These are phyloP conservation scores for Ferdinandea cuprea DNA, from an alignment of 2,888 invertebrate genomes.

Conservation along the genomic window DNA sequence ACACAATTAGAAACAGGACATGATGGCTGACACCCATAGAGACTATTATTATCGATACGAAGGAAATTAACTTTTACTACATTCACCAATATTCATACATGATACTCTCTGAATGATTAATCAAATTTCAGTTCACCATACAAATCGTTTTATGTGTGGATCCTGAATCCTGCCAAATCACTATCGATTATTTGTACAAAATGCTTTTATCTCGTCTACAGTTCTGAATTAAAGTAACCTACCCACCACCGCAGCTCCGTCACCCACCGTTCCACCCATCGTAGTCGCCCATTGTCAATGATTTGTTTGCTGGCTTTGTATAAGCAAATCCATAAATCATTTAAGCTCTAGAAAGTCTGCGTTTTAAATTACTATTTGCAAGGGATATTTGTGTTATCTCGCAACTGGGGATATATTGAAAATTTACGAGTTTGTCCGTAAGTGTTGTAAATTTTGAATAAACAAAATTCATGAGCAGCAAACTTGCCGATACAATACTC, in stretches of 20 bases:
- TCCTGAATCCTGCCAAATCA: conserved; percentile 52
- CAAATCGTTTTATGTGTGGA: conserved; percentile 47
- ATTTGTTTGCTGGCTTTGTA: conserved; percentile 51
- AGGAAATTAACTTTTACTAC: conserved; percentile 55
- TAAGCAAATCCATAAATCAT: conserved; percentile 65
- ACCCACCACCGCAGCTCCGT: neutral
- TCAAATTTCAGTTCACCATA: conserved; percentile 37
- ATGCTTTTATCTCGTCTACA: conserved; percentile 15
- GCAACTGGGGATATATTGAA: conserved; percentile 12
- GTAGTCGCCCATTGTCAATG: conserved; percentile 31
- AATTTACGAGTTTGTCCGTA: conserved; percentile 33
- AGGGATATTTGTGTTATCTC: conserved; percentile 51
- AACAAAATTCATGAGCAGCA: conserved; percentile 30
- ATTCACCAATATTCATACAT: conserved; percentile 16
- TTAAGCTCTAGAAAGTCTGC: conserved; percentile 33
- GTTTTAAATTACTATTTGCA: conserved; percentile 59
- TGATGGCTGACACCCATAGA: neutral
- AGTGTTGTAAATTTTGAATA: conserved; percentile 57
- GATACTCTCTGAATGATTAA: conserved; percentile 38
- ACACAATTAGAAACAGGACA: conserved; percentile 16
- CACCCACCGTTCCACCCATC: neutral
- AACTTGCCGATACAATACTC: conserved; percentile 13
- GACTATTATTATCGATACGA: conserved; percentile 41
- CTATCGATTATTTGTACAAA: conserved; percentile 41
- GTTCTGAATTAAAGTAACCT: conserved; percentile 22